Conservation (phyloP, 2,797 vertebrate species). For the Sebastes oblongus region DNA sequence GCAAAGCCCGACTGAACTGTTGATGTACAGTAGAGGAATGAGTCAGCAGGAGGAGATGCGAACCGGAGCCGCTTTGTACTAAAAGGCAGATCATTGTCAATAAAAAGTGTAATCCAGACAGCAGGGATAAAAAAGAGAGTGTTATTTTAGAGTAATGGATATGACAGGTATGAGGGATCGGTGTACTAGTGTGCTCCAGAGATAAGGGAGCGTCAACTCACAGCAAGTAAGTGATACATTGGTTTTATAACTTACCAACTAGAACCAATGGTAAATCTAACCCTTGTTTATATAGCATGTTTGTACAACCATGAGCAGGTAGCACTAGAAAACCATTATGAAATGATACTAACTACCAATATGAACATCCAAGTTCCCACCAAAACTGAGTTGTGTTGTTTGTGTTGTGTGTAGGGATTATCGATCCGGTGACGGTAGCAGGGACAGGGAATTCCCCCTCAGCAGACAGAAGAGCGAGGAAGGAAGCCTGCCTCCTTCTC, state of each 20-base stretch:
- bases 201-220: neutral
- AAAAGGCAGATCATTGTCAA: neutral
- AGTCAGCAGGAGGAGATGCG: neutral
- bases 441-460: slow-evolving; percentile 47
- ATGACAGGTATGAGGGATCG: neutral
- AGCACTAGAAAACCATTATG: neutral
- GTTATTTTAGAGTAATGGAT: slow-evolving; percentile 24
- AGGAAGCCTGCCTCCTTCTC: slow-evolving; percentile 61
- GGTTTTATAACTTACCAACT: neutral
- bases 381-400: neutral
- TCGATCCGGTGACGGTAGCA: slow-evolving; percentile 48
- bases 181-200: neutral
- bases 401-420: slow-evolving; percentile 52
- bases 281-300: neutral
- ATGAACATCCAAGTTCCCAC: neutral
- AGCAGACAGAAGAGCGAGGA: slow-evolving; percentile 54
- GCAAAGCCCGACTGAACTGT: neutral
- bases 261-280: neutral
- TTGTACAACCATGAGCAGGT: neutral
- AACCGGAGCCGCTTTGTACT: neutral
- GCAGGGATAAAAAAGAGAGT: neutral
- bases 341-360: neutral
- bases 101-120: neutral
- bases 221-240: neutral
- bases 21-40: neutral